These are phyloP conservation scores for Mustelus asterias DNA, from an alignment of 2,113 vertebrate genomes.

Conservation along the genomic window DNA sequence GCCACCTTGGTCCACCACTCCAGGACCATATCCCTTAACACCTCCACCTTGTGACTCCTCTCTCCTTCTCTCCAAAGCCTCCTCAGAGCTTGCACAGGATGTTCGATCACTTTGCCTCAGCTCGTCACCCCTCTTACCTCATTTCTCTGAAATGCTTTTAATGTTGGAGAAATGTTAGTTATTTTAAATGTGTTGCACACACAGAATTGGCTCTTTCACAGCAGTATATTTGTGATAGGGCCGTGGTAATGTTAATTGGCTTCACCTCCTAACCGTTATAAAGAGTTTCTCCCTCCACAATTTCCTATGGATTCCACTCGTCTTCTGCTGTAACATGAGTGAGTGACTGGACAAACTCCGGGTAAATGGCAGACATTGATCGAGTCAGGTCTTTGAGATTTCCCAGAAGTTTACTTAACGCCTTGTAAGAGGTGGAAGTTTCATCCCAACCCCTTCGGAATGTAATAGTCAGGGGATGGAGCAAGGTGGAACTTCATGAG, in stretches of 20 bases:
- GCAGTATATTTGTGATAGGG: background rate
- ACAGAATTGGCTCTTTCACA: background rate
- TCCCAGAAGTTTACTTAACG: too few species aligned
- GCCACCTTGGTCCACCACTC: background rate
- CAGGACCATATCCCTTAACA: background rate
- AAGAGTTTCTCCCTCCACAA: background rate
- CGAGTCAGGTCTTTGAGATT: background rate
- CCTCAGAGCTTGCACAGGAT: background rate
- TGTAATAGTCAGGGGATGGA: background rate
- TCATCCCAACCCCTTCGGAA: background rate
- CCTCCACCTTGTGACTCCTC: background rate
- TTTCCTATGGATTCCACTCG: background rate
- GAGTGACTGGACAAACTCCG: too few species aligned
- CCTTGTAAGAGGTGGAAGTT: background rate
- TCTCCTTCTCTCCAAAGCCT: background rate
- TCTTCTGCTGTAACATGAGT: background rate
- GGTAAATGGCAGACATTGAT: background rate
- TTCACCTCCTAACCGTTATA: background rate
- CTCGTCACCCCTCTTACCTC: background rate
- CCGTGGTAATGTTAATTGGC: background rate
- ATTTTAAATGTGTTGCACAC: background rate
- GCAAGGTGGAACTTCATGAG: background rate
- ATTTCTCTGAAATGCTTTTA: background rate
- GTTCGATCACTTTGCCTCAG: background rate
- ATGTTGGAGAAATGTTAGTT: background rate